Evolutionary conservation across 2,797 vertebrate genomes (phyloP), one percentile per base, ranked within the genome.

Genomic region (Pseudotriccus pelzelni): DNA sequence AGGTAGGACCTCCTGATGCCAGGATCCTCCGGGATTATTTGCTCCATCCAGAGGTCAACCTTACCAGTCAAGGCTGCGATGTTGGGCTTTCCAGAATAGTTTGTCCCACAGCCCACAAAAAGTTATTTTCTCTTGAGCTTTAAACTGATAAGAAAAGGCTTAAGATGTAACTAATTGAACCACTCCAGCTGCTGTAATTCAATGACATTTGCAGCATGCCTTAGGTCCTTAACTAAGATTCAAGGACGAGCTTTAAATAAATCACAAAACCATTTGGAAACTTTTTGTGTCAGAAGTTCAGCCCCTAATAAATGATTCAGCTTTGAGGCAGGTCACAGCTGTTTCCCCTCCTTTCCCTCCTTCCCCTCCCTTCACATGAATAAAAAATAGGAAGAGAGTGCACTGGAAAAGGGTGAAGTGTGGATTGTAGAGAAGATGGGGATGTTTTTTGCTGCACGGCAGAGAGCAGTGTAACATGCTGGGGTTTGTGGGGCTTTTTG

Each of bases 221-320:
- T 60, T 85, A 58, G 69, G 84, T 86, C 53, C 22, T 66, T 32
- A 64, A 78, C 49, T 68, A 78, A 86, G 64, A 81, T 55, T 88
- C 76, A 95, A 94, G 94, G 94, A 34, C 36, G 1, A 81, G 64
- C 36, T 86, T 75, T 28, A 87, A 79, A 83, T 90, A 93, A 84
- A 92, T 94, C 66, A 47, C 43, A 55, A 46, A 94, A 78, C n/a
- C 25, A 17, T 53, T 87, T 66, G 58, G 66, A 68, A 86, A 78
- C 59, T 72, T 77, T 4, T 4, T 0, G 9, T 72, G 83, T 73
- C 84, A 87, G 32, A 69, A 95, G 90, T 75, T 89, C 63, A 73
- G 64, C 50, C 44, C 12, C 3, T 86, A 89, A 76, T 78, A 81
- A 91, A 59, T 72, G 75, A 81, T 66, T 85, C 39, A 10, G 58